These are phyloP conservation scores for Imbricaverruca yamaguchii DNA, from an alignment of 2,888 invertebrate species.

Conservation along the genomic window DNA sequence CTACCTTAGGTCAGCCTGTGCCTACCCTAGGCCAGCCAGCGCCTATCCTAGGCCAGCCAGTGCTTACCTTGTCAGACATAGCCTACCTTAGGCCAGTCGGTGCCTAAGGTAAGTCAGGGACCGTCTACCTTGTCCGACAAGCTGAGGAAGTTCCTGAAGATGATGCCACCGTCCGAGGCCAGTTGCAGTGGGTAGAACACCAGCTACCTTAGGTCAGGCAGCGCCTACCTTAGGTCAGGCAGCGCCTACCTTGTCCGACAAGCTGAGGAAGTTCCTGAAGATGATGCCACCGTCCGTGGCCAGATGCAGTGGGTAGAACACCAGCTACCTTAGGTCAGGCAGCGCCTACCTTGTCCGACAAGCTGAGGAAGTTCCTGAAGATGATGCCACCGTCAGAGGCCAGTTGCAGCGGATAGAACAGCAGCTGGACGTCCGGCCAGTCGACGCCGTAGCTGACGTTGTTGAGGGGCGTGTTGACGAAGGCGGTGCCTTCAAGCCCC, in stretches of 20 bases:
- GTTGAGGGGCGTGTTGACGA: background rate
- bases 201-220: conserved; percentile 41
- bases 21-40: no score
- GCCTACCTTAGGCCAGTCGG: no score
- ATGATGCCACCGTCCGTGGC: background rate
- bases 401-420: conserved; percentile 46
- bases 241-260: background rate
- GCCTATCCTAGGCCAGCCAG: no score
- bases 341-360: background rate
- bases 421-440: conserved; percentile 58
- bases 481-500: background rate
- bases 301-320: conserved; percentile 46
- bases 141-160: background rate
- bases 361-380: background rate
- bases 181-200: conserved; percentile 47
- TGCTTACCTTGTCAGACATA: no score
- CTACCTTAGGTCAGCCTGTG: no score
- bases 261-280: background rate
- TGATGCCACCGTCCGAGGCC: background rate
- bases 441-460: conserved; percentile 35
- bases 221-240: no score
- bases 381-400: background rate
- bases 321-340: conserved; percentile 38
- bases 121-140: background rate
- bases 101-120: no score